Conservation (phyloP, 1,140 invertebrate genomes). For the Tribolium madens region DNA sequence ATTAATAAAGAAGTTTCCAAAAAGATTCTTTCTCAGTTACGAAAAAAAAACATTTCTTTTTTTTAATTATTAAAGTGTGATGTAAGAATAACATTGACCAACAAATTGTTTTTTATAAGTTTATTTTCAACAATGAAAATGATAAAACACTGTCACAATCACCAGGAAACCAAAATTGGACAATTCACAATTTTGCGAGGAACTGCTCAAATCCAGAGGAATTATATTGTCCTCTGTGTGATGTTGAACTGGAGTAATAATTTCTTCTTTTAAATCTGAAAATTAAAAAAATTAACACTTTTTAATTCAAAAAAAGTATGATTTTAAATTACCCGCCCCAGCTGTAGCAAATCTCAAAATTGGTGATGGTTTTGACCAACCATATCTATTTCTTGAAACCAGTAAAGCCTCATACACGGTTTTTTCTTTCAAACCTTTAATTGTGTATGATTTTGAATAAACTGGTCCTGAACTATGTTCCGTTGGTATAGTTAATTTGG, state of each 20-base stretch:
- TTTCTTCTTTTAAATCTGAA: slow-evolving; percentile 61
- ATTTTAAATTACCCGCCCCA: slow-evolving; percentile 69
- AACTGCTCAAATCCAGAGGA: slow-evolving; percentile 55
- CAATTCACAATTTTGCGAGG: background rate
- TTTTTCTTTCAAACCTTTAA: slow-evolving; percentile 74
- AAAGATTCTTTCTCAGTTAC: too few relatives aligned
- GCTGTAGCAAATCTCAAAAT: slow-evolving; percentile 75
- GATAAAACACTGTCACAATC: background rate
- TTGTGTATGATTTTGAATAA: slow-evolving; percentile 75
- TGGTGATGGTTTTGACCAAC: slow-evolving; percentile 76
- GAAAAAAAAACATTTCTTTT: too few relatives aligned
- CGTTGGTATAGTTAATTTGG: slow-evolving; percentile 76
- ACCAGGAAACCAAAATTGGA: background rate
- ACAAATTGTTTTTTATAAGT: background rate
- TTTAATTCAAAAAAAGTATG: background rate
- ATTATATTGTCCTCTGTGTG: slow-evolving; percentile 52
- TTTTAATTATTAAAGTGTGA: too few relatives aligned
- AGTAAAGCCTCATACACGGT: slow-evolving; percentile 79
- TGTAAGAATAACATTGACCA: too few relatives aligned
- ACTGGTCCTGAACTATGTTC: slow-evolving; percentile 74
- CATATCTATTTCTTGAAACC: slow-evolving; percentile 78
- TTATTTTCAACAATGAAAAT: background rate
- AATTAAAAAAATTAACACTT: slow-evolving; percentile 21
- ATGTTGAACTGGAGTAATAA: slow-evolving; percentile 60
- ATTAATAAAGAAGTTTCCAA: too few relatives aligned